phyloP scores from a whole-genome alignment of 2,113 vertebrate genomes.

The Polyodon spathula region DNA sequence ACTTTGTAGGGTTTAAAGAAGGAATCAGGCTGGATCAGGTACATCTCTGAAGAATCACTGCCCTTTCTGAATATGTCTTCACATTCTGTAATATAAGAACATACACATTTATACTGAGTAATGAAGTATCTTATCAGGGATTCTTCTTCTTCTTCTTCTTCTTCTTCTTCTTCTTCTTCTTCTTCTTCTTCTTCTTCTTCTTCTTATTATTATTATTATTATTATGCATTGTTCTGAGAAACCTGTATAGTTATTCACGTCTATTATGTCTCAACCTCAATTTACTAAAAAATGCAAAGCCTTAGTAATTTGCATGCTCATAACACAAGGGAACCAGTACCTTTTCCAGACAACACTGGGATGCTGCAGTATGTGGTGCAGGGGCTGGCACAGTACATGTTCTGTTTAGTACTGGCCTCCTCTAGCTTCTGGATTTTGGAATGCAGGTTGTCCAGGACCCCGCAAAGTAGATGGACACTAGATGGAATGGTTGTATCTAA shows the following conservation, averaged over 20 bases:
- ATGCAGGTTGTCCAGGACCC: slow-evolving; percentile 71
- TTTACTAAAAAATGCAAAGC: no score
- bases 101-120: neutral
- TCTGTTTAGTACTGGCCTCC: slow-evolving; percentile 67
- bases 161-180: no score
- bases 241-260: no score
- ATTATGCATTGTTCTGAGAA: no score
- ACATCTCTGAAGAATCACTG: slow-evolving; percentile 77
- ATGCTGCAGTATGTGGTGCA: slow-evolving; percentile 78
- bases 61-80: slow-evolving; percentile 86
- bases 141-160: no score
- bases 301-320: no score
- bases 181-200: no score
- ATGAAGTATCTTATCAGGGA: no score
- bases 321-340: slow-evolving; percentile 29
- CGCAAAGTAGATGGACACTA: slow-evolving; percentile 74
- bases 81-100: slow-evolving; percentile 70
- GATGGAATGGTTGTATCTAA: slow-evolving; percentile 73
- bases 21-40: slow-evolving; percentile 70
- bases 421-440: slow-evolving; percentile 83
- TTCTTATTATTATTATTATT: no score
- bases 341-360: slow-evolving; percentile 83
- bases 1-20: slow-evolving; percentile 61
- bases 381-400: slow-evolving; percentile 60
- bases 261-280: no score